phyloP scores from a whole-genome alignment of 30 jellyfish, hydroid and myxozoan genomes.

The Aurelia aurita complex sp. Pacific region DNA sequence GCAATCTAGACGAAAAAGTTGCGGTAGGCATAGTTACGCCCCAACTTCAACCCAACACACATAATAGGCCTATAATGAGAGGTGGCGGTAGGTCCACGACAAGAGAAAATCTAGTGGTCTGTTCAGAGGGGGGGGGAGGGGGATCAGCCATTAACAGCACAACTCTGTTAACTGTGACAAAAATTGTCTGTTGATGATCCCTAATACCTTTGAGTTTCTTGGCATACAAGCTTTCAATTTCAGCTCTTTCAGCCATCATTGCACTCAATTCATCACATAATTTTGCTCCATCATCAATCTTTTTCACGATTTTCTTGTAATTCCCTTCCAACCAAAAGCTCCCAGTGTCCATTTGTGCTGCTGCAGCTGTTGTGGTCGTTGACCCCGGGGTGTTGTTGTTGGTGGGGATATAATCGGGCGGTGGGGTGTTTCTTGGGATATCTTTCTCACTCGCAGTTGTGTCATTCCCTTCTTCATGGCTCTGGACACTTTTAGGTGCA shows the following conservation, averaged over 20 bases:
- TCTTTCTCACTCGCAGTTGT: conserved; percentile 1
- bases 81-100: too few relatives aligned
- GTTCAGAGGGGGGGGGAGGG: too few relatives aligned
- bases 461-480: background rate
- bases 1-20: too few relatives aligned
- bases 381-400: background rate
- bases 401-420: conserved; percentile 47
- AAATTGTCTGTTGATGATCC: background rate
- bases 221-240: conserved; percentile 83
- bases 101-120: too few relatives aligned
- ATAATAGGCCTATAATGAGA: too few relatives aligned
- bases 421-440: conserved; percentile 62
- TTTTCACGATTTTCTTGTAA: conserved; percentile 65
- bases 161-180: too few relatives aligned
- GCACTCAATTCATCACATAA: conserved; percentile 79
- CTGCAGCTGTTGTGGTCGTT: background rate
- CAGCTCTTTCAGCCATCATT: conserved; percentile 91
- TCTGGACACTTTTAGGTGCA: too few relatives aligned
- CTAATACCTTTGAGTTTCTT: conserved; percentile 82
- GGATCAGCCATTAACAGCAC: too few relatives aligned
- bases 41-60: too few relatives aligned
- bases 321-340: conserved; percentile 82
- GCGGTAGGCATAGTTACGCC: too few relatives aligned
- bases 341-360: background rate
- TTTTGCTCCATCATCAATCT: conserved; percentile 86